Percentiles rank a stretch among this genome's conserved stretches.
These are phyloP conservation scores for Anarrhichthys ocellatus DNA, from an alignment of 2,113 vertebrate species.

Conservation along the genomic window DNA sequence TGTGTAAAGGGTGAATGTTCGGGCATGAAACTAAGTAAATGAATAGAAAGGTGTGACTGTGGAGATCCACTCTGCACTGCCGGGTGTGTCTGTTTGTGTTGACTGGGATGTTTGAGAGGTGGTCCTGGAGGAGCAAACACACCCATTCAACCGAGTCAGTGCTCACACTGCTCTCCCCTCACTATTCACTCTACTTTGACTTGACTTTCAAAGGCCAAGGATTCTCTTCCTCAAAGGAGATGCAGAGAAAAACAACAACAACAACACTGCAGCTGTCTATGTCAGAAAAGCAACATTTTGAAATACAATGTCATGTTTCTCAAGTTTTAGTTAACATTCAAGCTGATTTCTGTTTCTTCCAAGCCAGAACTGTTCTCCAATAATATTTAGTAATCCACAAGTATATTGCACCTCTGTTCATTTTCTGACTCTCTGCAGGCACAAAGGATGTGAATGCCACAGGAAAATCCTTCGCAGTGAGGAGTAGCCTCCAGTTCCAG, in stretches of 20 bases:
- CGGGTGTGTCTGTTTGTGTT: constrained; percentile 61
- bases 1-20: constrained; percentile 32
- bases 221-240: constrained; percentile 67
- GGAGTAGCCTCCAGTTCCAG: constrained; percentile 90
- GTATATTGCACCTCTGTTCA: constrained; percentile 3
- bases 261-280: constrained; percentile 47
- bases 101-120: constrained; percentile 70
- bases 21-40: constrained; percentile 2
- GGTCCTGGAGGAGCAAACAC: constrained; percentile 77
- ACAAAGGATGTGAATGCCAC: constrained; percentile 90
- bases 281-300: constrained; percentile 47
- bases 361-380: constrained; percentile 1
- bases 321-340: constrained; percentile 8
- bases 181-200: constrained; percentile 68
- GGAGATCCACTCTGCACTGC: constrained; percentile 48
- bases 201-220: constrained; percentile 74
- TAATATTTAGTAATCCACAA: constrained; percentile 6
- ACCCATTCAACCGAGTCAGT: constrained; percentile 74
- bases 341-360: constrained; percentile 29
- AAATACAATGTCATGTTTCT: constrained; percentile 44
- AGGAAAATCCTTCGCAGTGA: constrained; percentile 93
- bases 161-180: constrained; percentile 58
- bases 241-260: constrained; percentile 54
- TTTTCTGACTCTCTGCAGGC: constrained; percentile 85
- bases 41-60: constrained; percentile 38